Evolutionary conservation across 2,113 vertebrate species (phyloP), one percentile per base, ranked within the genome.

Genomic region (Lichenostomus cassidix): DNA sequence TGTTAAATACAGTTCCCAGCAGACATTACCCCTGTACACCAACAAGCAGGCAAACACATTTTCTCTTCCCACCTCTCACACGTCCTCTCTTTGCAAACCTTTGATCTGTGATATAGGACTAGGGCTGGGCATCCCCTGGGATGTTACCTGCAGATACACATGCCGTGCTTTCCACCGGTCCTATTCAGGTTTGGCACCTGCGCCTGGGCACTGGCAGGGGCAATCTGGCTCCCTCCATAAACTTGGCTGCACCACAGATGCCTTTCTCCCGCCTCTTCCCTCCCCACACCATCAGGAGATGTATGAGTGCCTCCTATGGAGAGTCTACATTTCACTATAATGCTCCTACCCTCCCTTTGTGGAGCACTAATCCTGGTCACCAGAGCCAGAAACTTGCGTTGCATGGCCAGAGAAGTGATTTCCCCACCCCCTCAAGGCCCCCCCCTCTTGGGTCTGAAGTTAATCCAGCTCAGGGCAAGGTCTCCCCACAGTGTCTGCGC

Each of bases 281-380:
- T 87, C 46, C 56, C 85, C 2, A 0, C 83, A 71, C 59, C 3
- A 89, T 70, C 3, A 7, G 75, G 76, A 94, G 73, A 94, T 92
- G 67, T 93, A 25, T 73, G 92, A 87, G 60, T 94, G 87, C 84
- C 95, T 97, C 95, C 97, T 87, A 94, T 70, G 78, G 93, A 88
- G 95, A 92, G 56, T 92, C 97, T 91, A 77, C 83, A 71, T 91
- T 87, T 94, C 77, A 74, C 85, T 95, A 74, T 83, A 94, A 92
- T 92, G 62, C 78, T 86, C 65, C 92, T 71, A 77, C 77, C 35
- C 87, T 88, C 73, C 83, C 74, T 95, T 96, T 97, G 95, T 97
- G 84, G 87, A 87, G 77, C 64, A 79, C 77, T 93, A 91, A 96
- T 94, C 92, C 97, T 93, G 88, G 37, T 59, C 83, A 68, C 63